Evolutionary conservation across 2,797 vertebrate genomes (phyloP).

Genomic region (Gymnoscopelus braueri): DNA sequence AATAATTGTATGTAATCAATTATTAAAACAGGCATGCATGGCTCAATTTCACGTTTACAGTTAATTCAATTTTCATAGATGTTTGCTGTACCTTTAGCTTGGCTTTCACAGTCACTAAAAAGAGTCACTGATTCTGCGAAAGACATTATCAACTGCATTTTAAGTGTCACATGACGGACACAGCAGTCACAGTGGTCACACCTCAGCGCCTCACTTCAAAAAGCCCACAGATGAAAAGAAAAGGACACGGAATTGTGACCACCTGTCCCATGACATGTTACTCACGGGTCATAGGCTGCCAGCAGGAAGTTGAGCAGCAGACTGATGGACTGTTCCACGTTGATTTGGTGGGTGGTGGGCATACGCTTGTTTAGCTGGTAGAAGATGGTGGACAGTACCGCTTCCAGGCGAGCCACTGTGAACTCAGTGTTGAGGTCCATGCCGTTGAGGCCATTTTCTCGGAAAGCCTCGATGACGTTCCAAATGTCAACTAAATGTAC

Average conservation of each 20-base stretch:
- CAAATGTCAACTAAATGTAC: conserved; percentile 99
- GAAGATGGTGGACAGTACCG: conserved; percentile 93
- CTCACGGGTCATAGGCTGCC: conserved; percentile 96
- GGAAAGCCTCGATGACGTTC: conserved; percentile 96
- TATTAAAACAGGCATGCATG: background rate
- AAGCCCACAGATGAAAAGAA: conserved; percentile 36
- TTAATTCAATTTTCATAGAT: background rate
- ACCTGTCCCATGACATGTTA: conserved; percentile 47
- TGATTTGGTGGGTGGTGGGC: conserved; percentile 98
- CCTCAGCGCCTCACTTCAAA: conserved; percentile 38
- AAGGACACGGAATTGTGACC: conserved; percentile 10
- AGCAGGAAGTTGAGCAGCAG: conserved; percentile 97
- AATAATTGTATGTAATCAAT: background rate
- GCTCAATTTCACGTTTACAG: conserved; percentile 14
- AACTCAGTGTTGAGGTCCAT: conserved; percentile 90
- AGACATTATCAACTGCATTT: conserved; percentile 18
- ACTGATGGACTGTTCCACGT: conserved; percentile 93
- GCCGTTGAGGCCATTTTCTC: conserved; percentile 93
- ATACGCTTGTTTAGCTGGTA: conserved; percentile 98
- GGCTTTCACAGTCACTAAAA: conserved; percentile 6
- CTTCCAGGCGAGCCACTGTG: conserved; percentile 91
- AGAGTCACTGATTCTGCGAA: background rate
- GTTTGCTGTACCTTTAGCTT: conserved; percentile 2
- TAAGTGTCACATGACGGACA: conserved; percentile 19
- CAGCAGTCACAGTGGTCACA: conserved; percentile 35